phyloP scores from a whole-genome alignment of 2,797 vertebrate species.

The Melanogrammus aeglefinus region DNA sequence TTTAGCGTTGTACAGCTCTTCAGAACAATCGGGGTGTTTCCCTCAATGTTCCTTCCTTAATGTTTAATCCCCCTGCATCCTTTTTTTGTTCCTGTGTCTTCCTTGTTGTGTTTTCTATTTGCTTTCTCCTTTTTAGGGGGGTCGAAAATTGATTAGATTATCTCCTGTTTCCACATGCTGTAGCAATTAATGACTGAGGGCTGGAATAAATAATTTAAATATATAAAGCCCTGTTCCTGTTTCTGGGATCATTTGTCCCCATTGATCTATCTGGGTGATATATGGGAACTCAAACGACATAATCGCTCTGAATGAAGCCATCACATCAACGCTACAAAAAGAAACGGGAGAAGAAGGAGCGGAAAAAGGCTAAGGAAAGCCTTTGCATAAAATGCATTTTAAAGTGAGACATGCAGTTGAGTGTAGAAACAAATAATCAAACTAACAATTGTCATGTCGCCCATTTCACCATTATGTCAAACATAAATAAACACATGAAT shows the following conservation, averaged over 20 bases:
- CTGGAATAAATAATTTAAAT: conserved; percentile 18
- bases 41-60: conserved; percentile 85
- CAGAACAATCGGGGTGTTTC: conserved; percentile 86
- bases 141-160: conserved; percentile 75
- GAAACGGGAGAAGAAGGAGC: background rate
- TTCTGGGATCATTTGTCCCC: conserved; percentile 40
- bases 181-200: conserved; percentile 47
- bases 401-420: background rate
- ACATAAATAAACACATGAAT: background rate
- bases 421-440: background rate
- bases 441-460: no score
- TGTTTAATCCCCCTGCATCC: conserved; percentile 81
- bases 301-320: background rate
- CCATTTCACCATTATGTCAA: background rate
- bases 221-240: conserved; percentile 59
- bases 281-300: background rate
- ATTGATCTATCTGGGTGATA: conserved; percentile 27
- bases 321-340: conserved; percentile 7
- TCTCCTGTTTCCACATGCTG: conserved; percentile 53
- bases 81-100: conserved; percentile 75
- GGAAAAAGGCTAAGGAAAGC: background rate
- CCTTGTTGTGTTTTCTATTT: conserved; percentile 40
- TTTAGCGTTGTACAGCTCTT: conserved; percentile 90
- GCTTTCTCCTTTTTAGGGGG: background rate
- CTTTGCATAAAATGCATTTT: background rate